Conservation (phyloP, 2,797 vertebrate genomes). For the Salmo trutta region DNA sequence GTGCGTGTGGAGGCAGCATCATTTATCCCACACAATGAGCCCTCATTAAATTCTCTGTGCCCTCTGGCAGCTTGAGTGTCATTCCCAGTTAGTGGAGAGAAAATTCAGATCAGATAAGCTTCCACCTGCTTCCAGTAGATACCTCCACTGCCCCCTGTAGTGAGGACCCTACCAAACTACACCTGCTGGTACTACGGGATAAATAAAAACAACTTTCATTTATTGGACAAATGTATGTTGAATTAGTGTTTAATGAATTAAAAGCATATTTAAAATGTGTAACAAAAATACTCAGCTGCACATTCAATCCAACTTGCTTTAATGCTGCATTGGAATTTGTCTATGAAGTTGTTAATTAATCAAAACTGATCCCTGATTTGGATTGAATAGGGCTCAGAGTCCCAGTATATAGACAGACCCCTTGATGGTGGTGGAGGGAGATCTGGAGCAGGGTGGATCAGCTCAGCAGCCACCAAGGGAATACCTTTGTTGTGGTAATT, state of each 20-base stretch:
- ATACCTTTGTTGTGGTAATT: background rate
- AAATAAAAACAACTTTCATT: background rate
- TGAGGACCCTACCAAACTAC: background rate
- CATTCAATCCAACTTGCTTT: background rate
- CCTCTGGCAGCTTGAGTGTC: constrained; percentile 1
- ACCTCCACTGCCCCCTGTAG: background rate
- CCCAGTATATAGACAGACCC: background rate
- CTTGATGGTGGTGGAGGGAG: background rate
- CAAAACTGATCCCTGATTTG: background rate
- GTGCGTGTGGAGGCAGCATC: background rate
- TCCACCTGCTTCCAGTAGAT: constrained; percentile 1
- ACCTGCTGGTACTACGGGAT: no score
- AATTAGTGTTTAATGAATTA: no score
- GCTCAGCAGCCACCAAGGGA: background rate
- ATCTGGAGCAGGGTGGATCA: background rate
- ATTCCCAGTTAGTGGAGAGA: constrained; percentile 20
- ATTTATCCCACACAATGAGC: background rate
- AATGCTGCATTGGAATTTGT: background rate
- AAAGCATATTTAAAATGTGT: background rate
- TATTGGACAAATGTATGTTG: no score
- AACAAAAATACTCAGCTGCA: background rate
- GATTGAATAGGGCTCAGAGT: background rate
- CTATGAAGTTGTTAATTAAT: background rate
- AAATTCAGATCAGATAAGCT: constrained; percentile 35
- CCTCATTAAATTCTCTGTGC: background rate